Conservation (phyloP, 1,140 invertebrate genomes). For the Monomorium pharaonis region DNA sequence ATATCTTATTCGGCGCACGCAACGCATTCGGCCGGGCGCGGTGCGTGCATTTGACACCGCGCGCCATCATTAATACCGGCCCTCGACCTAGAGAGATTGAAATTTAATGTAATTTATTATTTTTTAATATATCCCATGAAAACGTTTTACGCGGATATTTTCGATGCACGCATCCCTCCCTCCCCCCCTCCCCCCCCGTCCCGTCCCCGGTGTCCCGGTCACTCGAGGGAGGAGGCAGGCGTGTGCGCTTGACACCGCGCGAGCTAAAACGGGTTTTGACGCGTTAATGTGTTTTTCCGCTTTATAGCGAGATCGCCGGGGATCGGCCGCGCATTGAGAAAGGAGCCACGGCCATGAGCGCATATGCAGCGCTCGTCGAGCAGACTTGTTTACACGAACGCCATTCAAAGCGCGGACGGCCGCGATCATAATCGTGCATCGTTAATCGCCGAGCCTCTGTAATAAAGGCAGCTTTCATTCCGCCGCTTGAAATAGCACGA, state of each 20-base stretch:
- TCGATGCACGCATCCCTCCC: constrained; percentile 19
- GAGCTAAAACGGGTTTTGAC: constrained; percentile 59
- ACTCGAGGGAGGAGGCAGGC: constrained; percentile 45
- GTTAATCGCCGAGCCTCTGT: constrained; percentile 32
- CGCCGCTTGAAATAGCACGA: background rate
- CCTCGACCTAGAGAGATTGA: constrained; percentile 59
- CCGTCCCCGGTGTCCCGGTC: constrained; percentile 28
- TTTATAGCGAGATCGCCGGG: constrained; percentile 46
- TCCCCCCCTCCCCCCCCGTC: background rate
- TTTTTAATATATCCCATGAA: constrained; percentile 67
- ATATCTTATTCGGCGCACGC: constrained; percentile 41
- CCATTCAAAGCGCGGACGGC: constrained; percentile 32
- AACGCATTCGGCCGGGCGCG: constrained; percentile 25
- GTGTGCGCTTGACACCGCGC: constrained; percentile 63
- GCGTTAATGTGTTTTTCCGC: constrained; percentile 62
- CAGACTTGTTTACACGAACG: constrained; percentile 44
- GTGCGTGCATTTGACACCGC: constrained; percentile 65
- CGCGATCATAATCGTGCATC: constrained; percentile 45
- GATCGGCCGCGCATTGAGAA: constrained; percentile 34
- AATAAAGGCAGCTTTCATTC: constrained; percentile 26
- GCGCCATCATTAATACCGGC: constrained; percentile 69
- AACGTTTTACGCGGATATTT: constrained; percentile 67
- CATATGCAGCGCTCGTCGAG: constrained; percentile 41
- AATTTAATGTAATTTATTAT: constrained; percentile 72
- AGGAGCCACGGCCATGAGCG: constrained; percentile 27